Percentiles rank a stretch among this genome's conserved stretches.
Conservation (phyloP, 2,888 invertebrate genomes). For the Drosophila paramelanica region DNA sequence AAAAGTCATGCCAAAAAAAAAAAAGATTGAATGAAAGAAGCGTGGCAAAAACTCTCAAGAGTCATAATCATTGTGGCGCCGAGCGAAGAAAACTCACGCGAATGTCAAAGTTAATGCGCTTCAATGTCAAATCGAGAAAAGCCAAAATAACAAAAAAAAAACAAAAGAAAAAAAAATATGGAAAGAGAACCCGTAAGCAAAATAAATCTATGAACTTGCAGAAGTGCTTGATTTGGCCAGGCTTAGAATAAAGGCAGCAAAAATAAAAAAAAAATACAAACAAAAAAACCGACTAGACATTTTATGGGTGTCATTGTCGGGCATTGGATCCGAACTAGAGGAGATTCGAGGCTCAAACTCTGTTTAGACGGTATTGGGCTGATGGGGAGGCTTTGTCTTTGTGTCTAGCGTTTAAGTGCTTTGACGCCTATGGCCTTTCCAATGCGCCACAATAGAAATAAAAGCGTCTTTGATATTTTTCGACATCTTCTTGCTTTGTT, state of each 20-base stretch:
- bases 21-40: not conserved
- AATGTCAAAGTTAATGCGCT: constrained; percentile 72
- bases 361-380: not conserved
- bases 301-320: constrained; percentile 73
- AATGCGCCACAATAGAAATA: constrained; percentile 46
- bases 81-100: constrained; percentile 44
- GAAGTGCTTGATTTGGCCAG: constrained; percentile 51
- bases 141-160: constrained; percentile 6
- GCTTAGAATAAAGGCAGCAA: constrained; percentile 23
- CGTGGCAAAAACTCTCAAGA: constrained; percentile 45
- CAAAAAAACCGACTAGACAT: constrained; percentile 53
- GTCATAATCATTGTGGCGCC: constrained; percentile 66
- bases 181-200: constrained; percentile 11
- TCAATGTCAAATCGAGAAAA: constrained; percentile 60
- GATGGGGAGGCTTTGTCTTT: constrained; percentile 44
- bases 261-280: constrained; percentile 26
- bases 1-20: constrained; percentile 65
- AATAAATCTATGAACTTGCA: constrained; percentile 34
- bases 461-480: constrained; percentile 50
- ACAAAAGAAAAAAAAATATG: not conserved
- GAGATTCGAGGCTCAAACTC: constrained; percentile 24
- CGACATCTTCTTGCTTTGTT: constrained; percentile 6
- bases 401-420: constrained; percentile 73
- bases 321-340: constrained; percentile 31
- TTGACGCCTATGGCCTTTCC: constrained; percentile 66